A percentile compares a stretch with the other conserved stretches of the same genome.
These are phyloP conservation scores for Drosophila arawakana DNA, from an alignment of 1,140 invertebrate genomes.

Conservation along the genomic window DNA sequence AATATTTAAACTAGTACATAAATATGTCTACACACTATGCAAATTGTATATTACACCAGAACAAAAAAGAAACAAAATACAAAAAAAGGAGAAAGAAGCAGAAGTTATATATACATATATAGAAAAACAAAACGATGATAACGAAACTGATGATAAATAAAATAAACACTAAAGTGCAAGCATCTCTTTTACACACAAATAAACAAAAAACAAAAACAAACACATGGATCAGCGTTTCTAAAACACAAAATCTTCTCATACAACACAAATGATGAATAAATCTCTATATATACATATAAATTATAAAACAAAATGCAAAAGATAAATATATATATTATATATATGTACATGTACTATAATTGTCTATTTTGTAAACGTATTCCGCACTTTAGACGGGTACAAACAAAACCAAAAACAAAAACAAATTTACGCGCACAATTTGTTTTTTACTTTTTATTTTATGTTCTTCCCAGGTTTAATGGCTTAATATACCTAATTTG, in stretches of 20 bases:
- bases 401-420: constrained; percentile 15
- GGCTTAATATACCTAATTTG: neutral
- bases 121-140: constrained; percentile 10
- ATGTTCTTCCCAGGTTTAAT: neutral
- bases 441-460: neutral
- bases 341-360: constrained; percentile 44
- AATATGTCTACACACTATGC: constrained; percentile 32
- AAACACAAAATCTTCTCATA: constrained; percentile 57
- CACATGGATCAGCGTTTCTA: constrained; percentile 66
- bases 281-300: constrained; percentile 58
- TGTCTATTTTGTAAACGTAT: constrained; percentile 70
- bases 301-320: constrained; percentile 31
- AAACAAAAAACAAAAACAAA: constrained; percentile 34
- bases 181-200: constrained; percentile 50
- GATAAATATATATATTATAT: constrained; percentile 32
- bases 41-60: constrained; percentile 61
- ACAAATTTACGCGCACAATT: constrained; percentile 26
- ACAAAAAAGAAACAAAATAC: constrained; percentile 48
- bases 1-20: constrained; percentile 52
- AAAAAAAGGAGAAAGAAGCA: neutral
- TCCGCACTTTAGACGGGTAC: constrained; percentile 42
- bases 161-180: constrained; percentile 47
- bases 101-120: neutral
- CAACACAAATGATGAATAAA: constrained; percentile 41
- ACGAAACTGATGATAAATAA: constrained; percentile 25